A percentile compares a stretch with the other conserved stretches of the same genome.
Conservation (phyloP, 2,888 invertebrate species). For the Drosophila austrosaltans region DNA sequence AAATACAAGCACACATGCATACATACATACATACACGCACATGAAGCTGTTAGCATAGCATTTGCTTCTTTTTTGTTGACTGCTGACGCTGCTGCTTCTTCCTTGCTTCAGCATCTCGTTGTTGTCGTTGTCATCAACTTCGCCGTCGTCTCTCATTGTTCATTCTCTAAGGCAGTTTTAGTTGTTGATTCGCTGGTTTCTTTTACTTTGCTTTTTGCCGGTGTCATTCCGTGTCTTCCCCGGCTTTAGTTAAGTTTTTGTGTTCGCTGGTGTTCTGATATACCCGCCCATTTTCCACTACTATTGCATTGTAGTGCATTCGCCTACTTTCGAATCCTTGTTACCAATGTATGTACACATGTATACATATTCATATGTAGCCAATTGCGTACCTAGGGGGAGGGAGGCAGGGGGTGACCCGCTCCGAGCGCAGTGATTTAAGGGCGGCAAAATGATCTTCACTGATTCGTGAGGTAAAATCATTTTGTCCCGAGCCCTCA, state of each 20-base stretch:
- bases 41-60: conserved; percentile 53
- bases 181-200: conserved; percentile 22
- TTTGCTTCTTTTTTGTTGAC: conserved; percentile 67
- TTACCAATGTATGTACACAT: too few species aligned
- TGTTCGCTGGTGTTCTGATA: conserved; percentile 26
- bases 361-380: too few species aligned
- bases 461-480: too few species aligned
- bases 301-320: conserved; percentile 24
- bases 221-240: conserved; percentile 65
- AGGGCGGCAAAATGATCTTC: too few species aligned
- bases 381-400: too few species aligned
- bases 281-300: conserved; percentile 18
- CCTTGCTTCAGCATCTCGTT: conserved; percentile 46
- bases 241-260: conserved; percentile 64
- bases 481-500: too few species aligned
- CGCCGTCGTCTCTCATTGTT: conserved; percentile 32
- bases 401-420: too few species aligned
- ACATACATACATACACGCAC: conserved; percentile 42
- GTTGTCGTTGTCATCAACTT: conserved; percentile 25
- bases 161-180: conserved; percentile 29
- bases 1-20: conserved; percentile 29
- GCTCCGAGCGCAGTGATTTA: too few species aligned
- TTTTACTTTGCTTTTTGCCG: conserved; percentile 13
- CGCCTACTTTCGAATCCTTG: neutral
- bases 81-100: conserved; percentile 34